Percentiles rank a stretch among this genome's conserved stretches.
Conservation (phyloP, 2,888 invertebrate species). For the Trilocha varians region DNA sequence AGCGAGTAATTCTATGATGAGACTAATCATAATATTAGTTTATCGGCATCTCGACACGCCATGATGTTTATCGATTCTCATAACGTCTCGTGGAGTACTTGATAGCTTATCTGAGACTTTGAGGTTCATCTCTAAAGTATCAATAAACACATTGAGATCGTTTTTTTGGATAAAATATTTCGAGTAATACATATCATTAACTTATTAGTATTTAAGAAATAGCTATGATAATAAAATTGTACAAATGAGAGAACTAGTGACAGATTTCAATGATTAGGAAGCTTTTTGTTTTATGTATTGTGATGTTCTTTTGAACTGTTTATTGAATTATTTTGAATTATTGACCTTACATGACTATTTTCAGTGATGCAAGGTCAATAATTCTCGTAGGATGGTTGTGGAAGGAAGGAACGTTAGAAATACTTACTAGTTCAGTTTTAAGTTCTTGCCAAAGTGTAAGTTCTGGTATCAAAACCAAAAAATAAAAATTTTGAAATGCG, state of each 20-base stretch:
- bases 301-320: constrained; percentile 15
- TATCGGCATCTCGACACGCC: constrained; percentile 29
- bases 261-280: no score
- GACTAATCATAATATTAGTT: constrained; percentile 61
- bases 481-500: no score
- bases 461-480: no score
- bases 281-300: not conserved
- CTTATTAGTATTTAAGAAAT: no score
- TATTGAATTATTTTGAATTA: constrained; percentile 4
- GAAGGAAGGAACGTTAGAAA: no score
- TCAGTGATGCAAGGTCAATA: no score
- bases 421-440: no score
- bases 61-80: constrained; percentile 45
- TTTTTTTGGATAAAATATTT: not conserved
- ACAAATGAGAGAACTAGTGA: no score
- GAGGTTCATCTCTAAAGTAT: constrained; percentile 1
- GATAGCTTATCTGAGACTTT: constrained; percentile 35
- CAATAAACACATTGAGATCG: not conserved
- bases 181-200: not conserved
- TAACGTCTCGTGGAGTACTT: constrained; percentile 40
- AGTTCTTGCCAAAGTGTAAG: no score
- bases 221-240: no score
- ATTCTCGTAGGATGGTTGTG: no score
- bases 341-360: no score
- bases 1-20: constrained; percentile 48